Base-by-base conservation (phyloP, 2,113 vertebrate species). In the Zosterops japonicus region DNA sequence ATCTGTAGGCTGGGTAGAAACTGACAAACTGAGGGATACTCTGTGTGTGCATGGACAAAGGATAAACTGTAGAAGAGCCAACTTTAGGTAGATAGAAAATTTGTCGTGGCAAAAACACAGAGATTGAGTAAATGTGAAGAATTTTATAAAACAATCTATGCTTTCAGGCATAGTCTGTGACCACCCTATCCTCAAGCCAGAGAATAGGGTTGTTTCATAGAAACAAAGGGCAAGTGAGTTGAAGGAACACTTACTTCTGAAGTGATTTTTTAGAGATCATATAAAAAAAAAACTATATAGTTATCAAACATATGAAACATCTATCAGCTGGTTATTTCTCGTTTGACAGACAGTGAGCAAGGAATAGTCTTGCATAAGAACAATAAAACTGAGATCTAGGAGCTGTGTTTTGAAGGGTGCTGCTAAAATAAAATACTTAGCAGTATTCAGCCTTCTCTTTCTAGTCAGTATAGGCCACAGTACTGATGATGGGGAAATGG, bases 401-500 rank as follows among this genome's bases (percentile, higher is more conserved):
- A 94, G 33, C 25, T 80, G 5, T 78, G 23, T 75, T 92, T 89
- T 90, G 65, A 93, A 87, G 69, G 53, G 14, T n/a, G 53, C n/a
- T 82, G 25, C 79, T 92, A 31, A 63, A 84, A 65, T 49, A 68
- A 96, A 93, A 84, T 46, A 49, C 39, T 60, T 14, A 31, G n/a
- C 53, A 71, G 12, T 95, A 61, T 57, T 64, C 76, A 87, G 70
- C 28, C 20, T 90, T 56, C 28, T 42, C 29, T 94, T 92, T 94
- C 69, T 90, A 74, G 67, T 95, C 35, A 79, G 61, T 87, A 13
- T 50, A 82, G 68, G 47, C 74, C 49, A 69, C 46, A 88, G 53
- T 49, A 65, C 83, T 92, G 92, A 47, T 85, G n/a, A 65, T 72
- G 46, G 85, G n/a, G 93, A 88, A 88, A 71, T 76, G 84, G 88